Percentiles rank a stretch among this genome's conserved stretches.
These are phyloP conservation scores for Branchellion lobata DNA, from an alignment of 2,888 invertebrate species.

Conservation along the genomic window DNA sequence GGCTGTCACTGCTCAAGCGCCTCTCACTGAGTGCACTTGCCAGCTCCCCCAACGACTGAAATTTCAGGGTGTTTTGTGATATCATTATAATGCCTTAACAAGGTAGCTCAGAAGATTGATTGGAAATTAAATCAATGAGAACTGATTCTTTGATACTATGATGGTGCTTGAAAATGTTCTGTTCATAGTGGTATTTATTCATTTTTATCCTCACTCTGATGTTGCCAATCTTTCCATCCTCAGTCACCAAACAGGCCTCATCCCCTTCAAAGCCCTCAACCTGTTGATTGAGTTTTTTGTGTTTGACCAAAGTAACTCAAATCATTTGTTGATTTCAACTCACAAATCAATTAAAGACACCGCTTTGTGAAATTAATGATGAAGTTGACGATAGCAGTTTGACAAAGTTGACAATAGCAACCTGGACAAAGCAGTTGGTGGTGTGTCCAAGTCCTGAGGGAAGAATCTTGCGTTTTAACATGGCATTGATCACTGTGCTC, in stretches of 20 bases:
- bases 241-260: conserved; percentile 56
- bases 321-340: too few relatives aligned
- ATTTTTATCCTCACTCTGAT: conserved; percentile 39
- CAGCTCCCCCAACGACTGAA: conserved; percentile 65
- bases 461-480: conserved; percentile 93
- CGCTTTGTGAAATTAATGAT: too few relatives aligned
- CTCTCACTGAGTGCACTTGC: conserved; percentile 91
- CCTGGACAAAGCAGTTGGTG: conserved; percentile 97
- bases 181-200: too few relatives aligned
- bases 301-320: too few relatives aligned
- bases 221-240: conserved; percentile 31
- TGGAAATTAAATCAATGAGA: too few relatives aligned
- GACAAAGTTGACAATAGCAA: conserved; percentile 60
- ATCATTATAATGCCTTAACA: too few relatives aligned
- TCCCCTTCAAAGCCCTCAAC: conserved; percentile 69
- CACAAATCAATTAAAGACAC: too few relatives aligned
- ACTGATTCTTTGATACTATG: too few relatives aligned
- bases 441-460: conserved; percentile 98
- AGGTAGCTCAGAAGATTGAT: too few relatives aligned
- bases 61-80: not conserved
- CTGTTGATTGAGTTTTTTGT: conserved; percentile 2
- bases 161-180: too few relatives aligned
- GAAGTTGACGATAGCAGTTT: not conserved
- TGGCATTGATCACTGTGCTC: conserved; percentile 98
- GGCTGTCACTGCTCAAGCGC: conserved; percentile 74